A percentile compares a stretch with the other conserved stretches of the same genome.
These are phyloP conservation scores for Cyprinodon brontotheroides DNA, from an alignment of 2,113 vertebrate species.

Conservation along the genomic window DNA sequence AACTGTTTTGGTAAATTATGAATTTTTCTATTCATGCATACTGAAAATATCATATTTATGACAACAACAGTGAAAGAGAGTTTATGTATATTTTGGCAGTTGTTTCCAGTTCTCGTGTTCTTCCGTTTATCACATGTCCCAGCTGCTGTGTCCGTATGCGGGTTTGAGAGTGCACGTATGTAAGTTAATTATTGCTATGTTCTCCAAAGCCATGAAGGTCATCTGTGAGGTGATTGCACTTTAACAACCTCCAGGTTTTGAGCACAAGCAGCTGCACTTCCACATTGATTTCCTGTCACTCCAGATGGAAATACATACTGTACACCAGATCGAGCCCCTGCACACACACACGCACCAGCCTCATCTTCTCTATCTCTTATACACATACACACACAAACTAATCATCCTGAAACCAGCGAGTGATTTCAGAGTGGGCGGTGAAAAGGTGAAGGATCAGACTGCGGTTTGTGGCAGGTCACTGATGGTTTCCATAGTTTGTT, in stretches of 20 bases:
- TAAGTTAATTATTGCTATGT: constrained; percentile 19
- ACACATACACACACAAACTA: constrained; percentile 17
- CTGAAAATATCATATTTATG: neutral
- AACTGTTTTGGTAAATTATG: no score
- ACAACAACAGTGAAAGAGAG: neutral
- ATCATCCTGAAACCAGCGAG: constrained; percentile 45
- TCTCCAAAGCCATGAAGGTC: constrained; percentile 62
- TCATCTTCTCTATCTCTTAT: neutral
- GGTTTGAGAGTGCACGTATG: constrained; percentile 10
- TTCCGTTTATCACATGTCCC: constrained; percentile 10
- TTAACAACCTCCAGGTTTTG: constrained; percentile 54
- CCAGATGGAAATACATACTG: constrained; percentile 68
- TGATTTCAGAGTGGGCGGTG: constrained; percentile 44
- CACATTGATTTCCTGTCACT: constrained; percentile 74
- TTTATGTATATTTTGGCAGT: neutral
- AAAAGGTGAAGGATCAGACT: constrained; percentile 49
- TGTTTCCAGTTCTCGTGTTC: neutral
- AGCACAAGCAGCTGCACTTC: constrained; percentile 60
- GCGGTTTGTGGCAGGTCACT: constrained; percentile 58
- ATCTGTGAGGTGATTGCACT: constrained; percentile 55
- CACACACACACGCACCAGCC: constrained; percentile 2
- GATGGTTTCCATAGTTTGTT: constrained; percentile 43
- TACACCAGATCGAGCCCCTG: constrained; percentile 53
- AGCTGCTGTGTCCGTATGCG: constrained; percentile 6
- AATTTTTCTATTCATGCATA: neutral